phyloP scores from a whole-genome alignment of 2,888 invertebrate species.

The Cryptocephalus moraei region DNA sequence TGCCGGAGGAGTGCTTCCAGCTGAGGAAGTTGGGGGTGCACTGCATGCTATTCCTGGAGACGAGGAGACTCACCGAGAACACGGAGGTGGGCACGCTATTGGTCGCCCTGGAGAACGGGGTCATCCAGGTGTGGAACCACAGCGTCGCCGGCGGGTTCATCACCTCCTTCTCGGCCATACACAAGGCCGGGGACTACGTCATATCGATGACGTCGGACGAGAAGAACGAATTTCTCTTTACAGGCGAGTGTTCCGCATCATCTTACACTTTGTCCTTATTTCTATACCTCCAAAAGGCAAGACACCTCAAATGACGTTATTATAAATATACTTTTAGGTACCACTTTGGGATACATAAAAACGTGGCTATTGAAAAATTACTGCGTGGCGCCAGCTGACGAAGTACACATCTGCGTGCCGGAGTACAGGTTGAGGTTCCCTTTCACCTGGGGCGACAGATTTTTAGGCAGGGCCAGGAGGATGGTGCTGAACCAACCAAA shows the following conservation, averaged over 20 bases:
- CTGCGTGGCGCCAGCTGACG: conserved; percentile 38
- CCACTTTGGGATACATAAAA: conserved; percentile 66
- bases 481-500: conserved; percentile 48
- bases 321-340: conserved; percentile 28
- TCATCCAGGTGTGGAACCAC: conserved; percentile 73
- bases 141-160: conserved; percentile 63
- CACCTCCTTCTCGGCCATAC: conserved; percentile 58
- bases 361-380: conserved; percentile 67
- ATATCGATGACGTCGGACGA: conserved; percentile 60
- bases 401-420: conserved; percentile 51
- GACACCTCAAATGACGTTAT: too few relatives aligned
- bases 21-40: conserved; percentile 50
- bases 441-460: conserved; percentile 59
- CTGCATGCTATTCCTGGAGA: conserved; percentile 55
- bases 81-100: conserved; percentile 52
- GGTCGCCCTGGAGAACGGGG: conserved; percentile 64
- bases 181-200: conserved; percentile 56
- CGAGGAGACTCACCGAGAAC: conserved; percentile 41
- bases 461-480: conserved; percentile 59
- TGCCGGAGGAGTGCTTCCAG: conserved; percentile 36
- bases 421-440: conserved; percentile 57
- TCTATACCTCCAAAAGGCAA: too few relatives aligned
- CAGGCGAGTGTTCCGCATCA: conserved; percentile 43
- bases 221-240: conserved; percentile 60
- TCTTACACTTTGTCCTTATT: too few relatives aligned